Evolutionary conservation across 2,888 invertebrate genomes (phyloP).

Genomic region (Anarsia innoxiella): DNA sequence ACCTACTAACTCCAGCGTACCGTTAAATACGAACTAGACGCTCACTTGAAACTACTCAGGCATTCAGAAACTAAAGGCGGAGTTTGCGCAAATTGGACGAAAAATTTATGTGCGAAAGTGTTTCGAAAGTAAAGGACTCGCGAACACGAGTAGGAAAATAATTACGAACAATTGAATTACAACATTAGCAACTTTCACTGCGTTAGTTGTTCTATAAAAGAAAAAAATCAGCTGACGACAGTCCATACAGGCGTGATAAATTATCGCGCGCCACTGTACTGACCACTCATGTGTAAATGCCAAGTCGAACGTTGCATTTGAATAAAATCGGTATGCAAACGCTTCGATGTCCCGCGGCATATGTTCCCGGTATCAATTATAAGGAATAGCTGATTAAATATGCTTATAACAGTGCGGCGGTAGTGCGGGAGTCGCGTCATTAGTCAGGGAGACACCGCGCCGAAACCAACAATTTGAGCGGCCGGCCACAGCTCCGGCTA

Average conservation of each 20-base stretch:
- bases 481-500: constrained; percentile 42
- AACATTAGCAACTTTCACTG: constrained; percentile 1
- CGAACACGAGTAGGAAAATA: constrained; percentile 7
- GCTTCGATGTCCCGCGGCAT: constrained; percentile 36
- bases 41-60: constrained; percentile 4
- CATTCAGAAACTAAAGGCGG: constrained; percentile 1
- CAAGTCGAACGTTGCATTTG: constrained; percentile 12
- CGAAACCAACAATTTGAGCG: constrained; percentile 63
- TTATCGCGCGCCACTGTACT: constrained; percentile 5
- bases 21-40: constrained; percentile 8
- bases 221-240: constrained; percentile 11
- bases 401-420: constrained; percentile 46
- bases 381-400: constrained; percentile 55
- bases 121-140: constrained; percentile 4
- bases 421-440: constrained; percentile 56
- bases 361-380: constrained; percentile 54
- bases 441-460: constrained; percentile 60
- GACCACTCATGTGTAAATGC: constrained; percentile 16
- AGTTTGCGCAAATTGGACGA: constrained; percentile 8
- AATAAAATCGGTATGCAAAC: constrained; percentile 21
- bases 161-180: no score
- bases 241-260: constrained; percentile 11
- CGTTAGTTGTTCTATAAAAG: constrained; percentile 2
- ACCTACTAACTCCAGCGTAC: constrained; percentile 5
- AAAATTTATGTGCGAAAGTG: constrained; percentile 9